Percentiles rank a stretch among this genome's conserved stretches.
These are phyloP conservation scores for Caranx melampygus DNA, from an alignment of 2,113 vertebrate genomes.

Conservation along the genomic window DNA sequence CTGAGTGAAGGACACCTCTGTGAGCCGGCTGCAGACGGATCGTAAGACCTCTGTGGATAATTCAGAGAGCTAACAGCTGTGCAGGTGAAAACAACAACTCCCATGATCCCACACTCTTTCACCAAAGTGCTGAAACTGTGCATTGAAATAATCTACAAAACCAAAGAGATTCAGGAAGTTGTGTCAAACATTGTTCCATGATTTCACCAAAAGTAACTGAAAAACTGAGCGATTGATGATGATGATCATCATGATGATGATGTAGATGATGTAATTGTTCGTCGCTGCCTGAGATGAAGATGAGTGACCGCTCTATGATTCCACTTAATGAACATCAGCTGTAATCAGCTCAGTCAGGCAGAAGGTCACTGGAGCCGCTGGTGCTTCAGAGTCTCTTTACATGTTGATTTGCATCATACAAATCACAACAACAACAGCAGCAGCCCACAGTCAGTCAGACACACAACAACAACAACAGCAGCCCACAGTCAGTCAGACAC, in stretches of 20 bases:
- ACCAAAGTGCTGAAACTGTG: too few relatives aligned
- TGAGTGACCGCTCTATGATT: neutral
- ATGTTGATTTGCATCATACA: conserved; percentile 58
- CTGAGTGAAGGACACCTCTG: too few relatives aligned
- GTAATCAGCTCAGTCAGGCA: neutral
- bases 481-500: neutral
- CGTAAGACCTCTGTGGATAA: too few relatives aligned
- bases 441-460: neutral
- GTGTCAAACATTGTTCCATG: too few relatives aligned
- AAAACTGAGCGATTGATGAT: too few relatives aligned
- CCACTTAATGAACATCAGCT: conserved; percentile 13
- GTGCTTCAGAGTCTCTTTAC: conserved; percentile 29
- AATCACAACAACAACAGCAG: conserved; percentile 5
- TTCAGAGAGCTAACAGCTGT: too few relatives aligned
- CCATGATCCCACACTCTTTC: too few relatives aligned
- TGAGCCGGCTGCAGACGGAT: too few relatives aligned
- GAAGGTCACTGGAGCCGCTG: neutral
- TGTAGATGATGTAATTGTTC: neutral
- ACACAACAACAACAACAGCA: conserved; percentile 25
- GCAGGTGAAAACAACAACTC: too few relatives aligned
- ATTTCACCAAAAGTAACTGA: neutral
- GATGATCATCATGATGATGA: neutral
- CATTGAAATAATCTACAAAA: neutral
- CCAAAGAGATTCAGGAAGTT: too few relatives aligned
- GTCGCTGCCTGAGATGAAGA: neutral